These are phyloP conservation scores for Noctua comes DNA, from an alignment of 2,888 invertebrate species.

Conservation along the genomic window DNA sequence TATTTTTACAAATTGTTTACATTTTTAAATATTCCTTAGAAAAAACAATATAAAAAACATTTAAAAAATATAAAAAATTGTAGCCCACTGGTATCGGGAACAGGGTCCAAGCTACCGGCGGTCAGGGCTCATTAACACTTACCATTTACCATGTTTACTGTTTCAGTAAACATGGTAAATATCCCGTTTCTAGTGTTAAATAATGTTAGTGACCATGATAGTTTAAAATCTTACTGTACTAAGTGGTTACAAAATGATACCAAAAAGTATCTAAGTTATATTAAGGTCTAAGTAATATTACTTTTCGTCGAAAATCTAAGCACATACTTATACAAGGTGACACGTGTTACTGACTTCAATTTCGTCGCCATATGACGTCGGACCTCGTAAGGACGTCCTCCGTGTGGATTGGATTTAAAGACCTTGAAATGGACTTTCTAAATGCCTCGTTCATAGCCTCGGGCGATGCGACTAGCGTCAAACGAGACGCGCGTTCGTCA, in stretches of 20 bases:
- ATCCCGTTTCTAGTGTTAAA: too few relatives aligned
- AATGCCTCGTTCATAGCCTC: neutral
- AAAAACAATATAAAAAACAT: too few relatives aligned
- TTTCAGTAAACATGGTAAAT: too few relatives aligned
- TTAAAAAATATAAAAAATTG: too few relatives aligned
- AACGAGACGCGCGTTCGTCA: neutral
- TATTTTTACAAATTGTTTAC: too few relatives aligned
- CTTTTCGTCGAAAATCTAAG: constrained; percentile 2
- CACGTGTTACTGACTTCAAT: constrained; percentile 27
- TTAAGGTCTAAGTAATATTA: neutral
- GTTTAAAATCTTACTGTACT: too few relatives aligned
- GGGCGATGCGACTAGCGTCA: neutral
- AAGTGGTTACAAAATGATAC: neutral
- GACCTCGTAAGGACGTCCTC: constrained; percentile 21
- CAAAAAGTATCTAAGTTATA: neutral
- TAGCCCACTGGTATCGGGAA: too few relatives aligned
- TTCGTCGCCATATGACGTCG: neutral
- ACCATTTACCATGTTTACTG: too few relatives aligned
- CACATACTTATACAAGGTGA: neutral
- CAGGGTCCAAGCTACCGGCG: too few relatives aligned
- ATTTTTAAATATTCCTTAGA: too few relatives aligned
- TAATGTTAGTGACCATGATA: too few relatives aligned
- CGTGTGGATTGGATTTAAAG: constrained; percentile 25
- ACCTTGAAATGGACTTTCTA: constrained; percentile 38
- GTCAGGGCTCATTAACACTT: too few relatives aligned